Evolutionary conservation across 2,113 vertebrate species (phyloP), one percentile per base, ranked within the genome.

Genomic region (Lasiurus borealis): DNA sequence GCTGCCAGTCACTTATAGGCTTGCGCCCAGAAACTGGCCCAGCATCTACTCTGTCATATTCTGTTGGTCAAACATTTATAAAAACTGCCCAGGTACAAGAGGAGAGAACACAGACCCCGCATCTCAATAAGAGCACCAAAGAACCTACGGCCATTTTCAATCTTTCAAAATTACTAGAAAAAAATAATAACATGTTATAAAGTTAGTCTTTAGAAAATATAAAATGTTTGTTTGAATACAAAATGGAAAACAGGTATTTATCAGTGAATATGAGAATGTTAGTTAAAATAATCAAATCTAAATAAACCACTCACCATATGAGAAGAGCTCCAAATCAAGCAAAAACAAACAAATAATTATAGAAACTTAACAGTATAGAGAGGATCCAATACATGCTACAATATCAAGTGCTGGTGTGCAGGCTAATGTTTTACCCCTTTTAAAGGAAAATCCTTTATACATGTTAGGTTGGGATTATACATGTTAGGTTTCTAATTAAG

Each of bases 361-460:
- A 66, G 81, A 95, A 96, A 69, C 75, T 48, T 80, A 86, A 86
- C 25, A 87, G 48, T 69, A 85, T 46, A 88, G 75, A 94, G 85
- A 18, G 59, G 40, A 94, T 71, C 64, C 36, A 93, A 93, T 21
- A 92, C n/a, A 94, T 5, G 54, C 0, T 72, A 31, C 15, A 82
- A 73, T 92, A 92, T 93, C 90, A 94, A 85, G 25, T 78, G 76
- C 87, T 96, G 62, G 31, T 95, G 59, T 95, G 10, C 93, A 93
- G 80, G 77, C 48, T 95, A 93, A 93, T 91, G 75, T 85, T 94
- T 96, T 85, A 91, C 54, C 40, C 77, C 92, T 97, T 94, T 77
- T 40, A 88, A 88, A 95, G 77, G 88, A 85, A 48, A 5, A 59
- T 78, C 8, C 85, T 92, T 90, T 85, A 96, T 6, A 86, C 31